These are phyloP conservation scores for Procavia capensis DNA, from an alignment of 2,113 vertebrate species.

Conservation along the genomic window DNA sequence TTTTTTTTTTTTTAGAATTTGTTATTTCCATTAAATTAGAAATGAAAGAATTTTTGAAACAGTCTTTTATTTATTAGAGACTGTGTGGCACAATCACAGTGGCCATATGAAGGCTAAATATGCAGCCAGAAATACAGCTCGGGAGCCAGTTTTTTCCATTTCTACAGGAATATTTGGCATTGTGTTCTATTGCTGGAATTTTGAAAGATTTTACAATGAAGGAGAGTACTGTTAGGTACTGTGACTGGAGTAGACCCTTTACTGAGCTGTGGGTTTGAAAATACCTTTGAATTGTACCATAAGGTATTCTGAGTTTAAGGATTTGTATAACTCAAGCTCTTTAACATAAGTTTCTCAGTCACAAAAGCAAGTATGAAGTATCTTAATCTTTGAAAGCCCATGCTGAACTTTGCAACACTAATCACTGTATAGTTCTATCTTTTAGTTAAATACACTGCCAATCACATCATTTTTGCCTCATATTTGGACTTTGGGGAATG, in stretches of 20 bases:
- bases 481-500: background rate
- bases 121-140: background rate
- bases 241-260: background rate
- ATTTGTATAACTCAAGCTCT: background rate
- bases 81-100: background rate
- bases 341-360: constrained; percentile 6
- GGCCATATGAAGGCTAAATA: background rate
- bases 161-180: background rate
- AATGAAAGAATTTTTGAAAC: background rate
- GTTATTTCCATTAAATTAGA: background rate
- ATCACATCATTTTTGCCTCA: background rate
- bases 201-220: background rate
- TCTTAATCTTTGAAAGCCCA: constrained; percentile 45
- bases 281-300: background rate
- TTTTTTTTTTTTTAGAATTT: constrained; percentile 10
- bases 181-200: background rate
- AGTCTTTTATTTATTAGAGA: background rate
- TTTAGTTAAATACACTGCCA: constrained; percentile 45
- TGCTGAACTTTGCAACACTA: background rate
- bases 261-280: background rate
- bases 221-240: background rate
- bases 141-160: background rate
- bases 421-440: background rate
- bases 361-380: constrained; percentile 28
- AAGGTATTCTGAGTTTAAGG: constrained; percentile 22